A percentile compares a stretch with the other conserved stretches of the same genome.
Evolutionary conservation across 2,113 vertebrate species (phyloP).

Genomic region (Pseudopodoces humilis): DNA sequence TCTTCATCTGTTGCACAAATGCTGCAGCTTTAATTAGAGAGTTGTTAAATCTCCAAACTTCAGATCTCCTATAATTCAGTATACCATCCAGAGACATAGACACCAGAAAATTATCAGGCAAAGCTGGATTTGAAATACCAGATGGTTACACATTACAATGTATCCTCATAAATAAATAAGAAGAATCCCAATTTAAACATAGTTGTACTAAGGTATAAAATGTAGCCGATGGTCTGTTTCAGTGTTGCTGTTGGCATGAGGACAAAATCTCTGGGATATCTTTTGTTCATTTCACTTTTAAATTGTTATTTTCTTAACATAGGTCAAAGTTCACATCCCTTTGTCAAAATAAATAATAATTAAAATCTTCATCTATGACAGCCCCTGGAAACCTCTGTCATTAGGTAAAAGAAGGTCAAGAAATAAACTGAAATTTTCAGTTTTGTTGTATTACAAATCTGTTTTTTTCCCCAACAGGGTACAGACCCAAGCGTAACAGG

Average conservation of each 20-base stretch:
- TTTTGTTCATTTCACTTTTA: not conserved
- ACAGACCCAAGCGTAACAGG: not conserved
- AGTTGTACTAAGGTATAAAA: constrained; percentile 22
- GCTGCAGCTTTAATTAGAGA: constrained; percentile 72
- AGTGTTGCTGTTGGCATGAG: not conserved
- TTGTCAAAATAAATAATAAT: not conserved
- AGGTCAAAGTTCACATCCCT: not conserved
- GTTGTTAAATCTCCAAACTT: constrained; percentile 73
- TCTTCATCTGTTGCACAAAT: constrained; percentile 76
- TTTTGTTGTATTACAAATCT: too few relatives aligned
- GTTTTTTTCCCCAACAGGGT: not conserved
- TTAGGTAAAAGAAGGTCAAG: not conserved
- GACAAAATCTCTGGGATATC: not conserved
- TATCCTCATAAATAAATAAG: constrained; percentile 50
- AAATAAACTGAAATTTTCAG: not conserved
- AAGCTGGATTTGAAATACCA: constrained; percentile 62
- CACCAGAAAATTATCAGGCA: constrained; percentile 60
- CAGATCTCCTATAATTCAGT: constrained; percentile 70
- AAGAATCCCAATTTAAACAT: constrained; percentile 20
- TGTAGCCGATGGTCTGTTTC: not conserved
- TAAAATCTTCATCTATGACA: not conserved
- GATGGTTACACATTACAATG: constrained; percentile 52
- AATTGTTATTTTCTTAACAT: not conserved
- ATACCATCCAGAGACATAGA: constrained; percentile 62
- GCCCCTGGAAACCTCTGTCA: not conserved